These are phyloP conservation scores for Silurus aristotelis DNA, from an alignment of 2,797 vertebrate species.

Conservation along the genomic window DNA sequence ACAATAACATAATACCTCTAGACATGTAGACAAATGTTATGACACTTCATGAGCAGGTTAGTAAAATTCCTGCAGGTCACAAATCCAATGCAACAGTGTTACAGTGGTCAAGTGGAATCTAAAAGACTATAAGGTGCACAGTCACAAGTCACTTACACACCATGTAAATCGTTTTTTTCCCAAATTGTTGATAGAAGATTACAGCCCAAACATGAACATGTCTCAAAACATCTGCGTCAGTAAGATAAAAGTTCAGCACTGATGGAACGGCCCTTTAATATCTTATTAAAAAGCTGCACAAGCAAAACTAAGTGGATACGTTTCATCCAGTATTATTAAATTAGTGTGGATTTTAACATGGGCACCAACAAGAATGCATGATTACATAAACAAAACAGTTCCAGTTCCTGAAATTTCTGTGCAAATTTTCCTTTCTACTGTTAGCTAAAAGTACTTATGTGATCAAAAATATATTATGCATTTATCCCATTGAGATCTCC, in stretches of 20 bases:
- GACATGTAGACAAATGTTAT: conserved; percentile 30
- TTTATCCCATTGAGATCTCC: neutral
- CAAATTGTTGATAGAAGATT: neutral
- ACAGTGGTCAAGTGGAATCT: neutral
- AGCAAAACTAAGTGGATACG: neutral
- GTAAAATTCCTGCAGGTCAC: conserved; percentile 11
- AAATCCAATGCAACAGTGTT: conserved; percentile 4
- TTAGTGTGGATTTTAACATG: neutral
- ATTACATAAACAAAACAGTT: conserved; percentile 5
- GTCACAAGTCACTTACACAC: conserved; percentile 22
- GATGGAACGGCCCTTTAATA: neutral
- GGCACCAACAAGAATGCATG: conserved; percentile 3
- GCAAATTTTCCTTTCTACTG: neutral
- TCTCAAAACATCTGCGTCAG: neutral
- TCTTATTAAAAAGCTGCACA: neutral
- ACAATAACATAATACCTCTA: neutral
- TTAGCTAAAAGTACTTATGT: neutral
- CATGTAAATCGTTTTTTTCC: neutral
- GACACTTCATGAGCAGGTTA: conserved; percentile 24
- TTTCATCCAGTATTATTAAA: conserved; percentile 17
- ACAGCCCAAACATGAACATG: neutral
- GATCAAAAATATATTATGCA: neutral
- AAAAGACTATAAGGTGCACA: conserved; percentile 22
- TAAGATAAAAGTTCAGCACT: neutral
- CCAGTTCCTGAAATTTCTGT: conserved; percentile 23